Conservation (phyloP, 2,113 vertebrate species). For the Mastomys coucha region DNA sequence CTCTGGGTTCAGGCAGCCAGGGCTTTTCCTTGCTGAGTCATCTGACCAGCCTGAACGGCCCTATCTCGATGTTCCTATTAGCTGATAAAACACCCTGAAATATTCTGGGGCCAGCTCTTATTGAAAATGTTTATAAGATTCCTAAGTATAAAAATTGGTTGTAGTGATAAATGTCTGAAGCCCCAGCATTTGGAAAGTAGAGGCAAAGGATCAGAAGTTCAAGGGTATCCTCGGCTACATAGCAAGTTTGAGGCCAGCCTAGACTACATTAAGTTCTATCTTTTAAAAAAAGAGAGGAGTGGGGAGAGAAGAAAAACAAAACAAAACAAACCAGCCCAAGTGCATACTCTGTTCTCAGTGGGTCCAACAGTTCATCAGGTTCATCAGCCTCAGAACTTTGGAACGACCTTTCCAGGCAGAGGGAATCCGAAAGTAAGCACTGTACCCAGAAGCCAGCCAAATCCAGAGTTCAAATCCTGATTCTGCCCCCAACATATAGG, state of each 20-base stretch:
- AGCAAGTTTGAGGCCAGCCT: neutral
- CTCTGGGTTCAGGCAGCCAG: neutral
- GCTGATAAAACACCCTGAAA: neutral
- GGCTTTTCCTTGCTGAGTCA: neutral
- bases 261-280: neutral
- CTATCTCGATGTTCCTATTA: neutral
- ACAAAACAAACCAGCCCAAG: neutral
- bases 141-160: neutral
- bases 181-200: neutral
- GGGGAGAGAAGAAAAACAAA: too few species aligned
- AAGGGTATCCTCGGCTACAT: neutral
- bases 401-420: neutral
- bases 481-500: neutral
- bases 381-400: neutral
- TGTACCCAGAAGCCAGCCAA: neutral
- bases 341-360: neutral
- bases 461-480: constrained; percentile 26
- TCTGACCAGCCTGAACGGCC: neutral
- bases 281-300: too few species aligned
- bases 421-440: neutral
- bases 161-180: neutral
- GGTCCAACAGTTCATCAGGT: neutral
- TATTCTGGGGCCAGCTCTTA: neutral
- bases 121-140: neutral
- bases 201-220: neutral